A percentile compares a stretch with the other conserved stretches of the same genome.
phyloP scores from a whole-genome alignment of 2,888 invertebrate species.

The Dasysyrphus albostriatus region DNA sequence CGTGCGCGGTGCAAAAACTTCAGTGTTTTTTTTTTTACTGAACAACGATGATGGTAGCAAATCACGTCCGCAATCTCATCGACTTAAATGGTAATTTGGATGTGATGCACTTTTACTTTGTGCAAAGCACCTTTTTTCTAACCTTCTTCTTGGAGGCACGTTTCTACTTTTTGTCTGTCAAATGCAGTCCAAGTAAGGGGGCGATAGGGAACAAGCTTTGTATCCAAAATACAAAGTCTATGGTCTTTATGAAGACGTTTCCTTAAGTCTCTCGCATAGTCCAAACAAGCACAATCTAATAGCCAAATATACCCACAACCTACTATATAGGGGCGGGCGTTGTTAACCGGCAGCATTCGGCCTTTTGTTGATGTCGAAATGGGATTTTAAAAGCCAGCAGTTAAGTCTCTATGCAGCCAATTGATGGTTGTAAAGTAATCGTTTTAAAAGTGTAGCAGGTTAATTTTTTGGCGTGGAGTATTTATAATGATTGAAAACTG shows the following conservation, averaged over 20 bases:
- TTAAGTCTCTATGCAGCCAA: constrained; percentile 25
- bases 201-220: constrained; percentile 19
- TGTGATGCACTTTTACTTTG: constrained; percentile 73
- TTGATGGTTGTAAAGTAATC: constrained; percentile 49
- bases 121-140: constrained; percentile 35
- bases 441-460: constrained; percentile 70
- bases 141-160: constrained; percentile 29
- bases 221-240: constrained; percentile 37
- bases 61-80: constrained; percentile 75
- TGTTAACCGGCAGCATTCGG: constrained; percentile 61
- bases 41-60: constrained; percentile 61
- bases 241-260: constrained; percentile 60
- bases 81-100: constrained; percentile 72
- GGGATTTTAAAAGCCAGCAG: constrained; percentile 67
- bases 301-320: constrained; percentile 6
- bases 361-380: constrained; percentile 57
- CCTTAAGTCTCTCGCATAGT: constrained; percentile 3
- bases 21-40: neutral
- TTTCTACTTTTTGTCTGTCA: constrained; percentile 9
- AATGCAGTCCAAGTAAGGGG: neutral
- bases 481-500: constrained; percentile 45
- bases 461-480: constrained; percentile 34
- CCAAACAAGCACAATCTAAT: neutral
- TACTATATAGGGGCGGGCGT: constrained; percentile 62
- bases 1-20: neutral